These are phyloP conservation scores for Drosophila ustulata DNA, from an alignment of 2,888 invertebrate genomes.

Conservation along the genomic window DNA sequence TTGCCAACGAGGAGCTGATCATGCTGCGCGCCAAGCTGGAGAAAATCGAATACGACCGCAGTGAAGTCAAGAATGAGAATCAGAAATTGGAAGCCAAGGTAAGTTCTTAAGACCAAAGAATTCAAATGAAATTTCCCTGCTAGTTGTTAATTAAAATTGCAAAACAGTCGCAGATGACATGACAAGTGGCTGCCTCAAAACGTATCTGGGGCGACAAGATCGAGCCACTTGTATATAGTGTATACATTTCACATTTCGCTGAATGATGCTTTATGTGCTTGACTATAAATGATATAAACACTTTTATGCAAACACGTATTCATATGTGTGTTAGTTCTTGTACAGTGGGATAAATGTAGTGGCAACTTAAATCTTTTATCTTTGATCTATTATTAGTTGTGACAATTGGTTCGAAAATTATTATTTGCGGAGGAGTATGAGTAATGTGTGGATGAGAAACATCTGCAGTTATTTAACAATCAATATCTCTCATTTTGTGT, in stretches of 20 bases:
- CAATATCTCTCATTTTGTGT: background rate
- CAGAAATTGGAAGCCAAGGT: constrained; percentile 97
- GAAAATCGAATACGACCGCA: constrained; percentile 94
- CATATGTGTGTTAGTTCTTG: background rate
- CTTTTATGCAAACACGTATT: constrained; percentile 3
- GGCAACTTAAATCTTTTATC: background rate
- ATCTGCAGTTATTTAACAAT: background rate
- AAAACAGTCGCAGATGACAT: constrained; percentile 21
- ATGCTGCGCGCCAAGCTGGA: constrained; percentile 92
- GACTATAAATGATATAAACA: constrained; percentile 4
- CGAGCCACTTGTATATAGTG: constrained; percentile 26
- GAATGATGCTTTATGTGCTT: constrained; percentile 26
- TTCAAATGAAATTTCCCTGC: background rate
- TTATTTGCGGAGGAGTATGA: background rate
- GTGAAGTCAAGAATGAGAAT: constrained; percentile 93
- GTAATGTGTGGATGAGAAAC: background rate
- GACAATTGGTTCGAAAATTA: background rate
- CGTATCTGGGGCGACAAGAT: constrained; percentile 67
- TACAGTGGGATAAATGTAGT: constrained; percentile 11
- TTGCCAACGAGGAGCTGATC: constrained; percentile 94
- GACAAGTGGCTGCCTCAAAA: constrained; percentile 38
- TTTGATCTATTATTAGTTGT: constrained; percentile 6
- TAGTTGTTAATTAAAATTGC: constrained; percentile 53
- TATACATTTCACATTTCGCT: constrained; percentile 16
- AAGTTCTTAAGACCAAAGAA: constrained; percentile 78